Base-by-base conservation (phyloP, 2,113 vertebrate species). In the Orthonyx spaldingii region DNA sequence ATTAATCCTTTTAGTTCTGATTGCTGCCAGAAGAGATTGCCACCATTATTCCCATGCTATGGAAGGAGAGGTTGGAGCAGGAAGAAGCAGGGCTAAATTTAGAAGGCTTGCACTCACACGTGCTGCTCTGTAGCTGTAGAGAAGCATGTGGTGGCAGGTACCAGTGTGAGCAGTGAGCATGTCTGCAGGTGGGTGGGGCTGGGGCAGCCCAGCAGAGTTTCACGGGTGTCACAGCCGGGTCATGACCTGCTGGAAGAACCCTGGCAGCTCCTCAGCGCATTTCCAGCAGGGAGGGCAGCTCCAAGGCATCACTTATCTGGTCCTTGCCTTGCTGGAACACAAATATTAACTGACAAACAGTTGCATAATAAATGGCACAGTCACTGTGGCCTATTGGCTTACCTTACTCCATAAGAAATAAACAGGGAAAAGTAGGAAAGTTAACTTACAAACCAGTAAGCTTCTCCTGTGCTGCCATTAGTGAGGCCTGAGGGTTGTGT, bases 1-100 rank as follows among this genome's bases (percentile, higher is more conserved):
- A 94, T 95, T 87, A 95, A 95, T 95, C 86, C 90, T 93, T 97
- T 95, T 86, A 89, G 90, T 93, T 95, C 86, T 94, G 89, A 72
- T 61, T 89, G 55, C 91, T 94, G 94, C 86, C 94, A 78, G 76
- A 61, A 59, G 88, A 94, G 72, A 89, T 94, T 94, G 94, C 79
- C 71, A 66, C 92, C 71, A 5, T 77, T 86, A 37, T 44, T 86
- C 79, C 59, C 13, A 1, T 0, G 10, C 87, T 89, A 0, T 27
- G 72, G 71, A 66, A 56, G 82, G 46, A 93, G 84, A 91, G 65
- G 79, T 30, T 63, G 82, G 75, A 74, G 71, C 82, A 59, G 53
- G 56, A 76, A 55, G 83, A 44, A 79, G 76, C 61, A 27, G 41
- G 44, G 46, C 60, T 92, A 22, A 47, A 22, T 78, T 87, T 55